phyloP scores from a whole-genome alignment of 2,113 vertebrate species.

The Willisornis vidua region DNA sequence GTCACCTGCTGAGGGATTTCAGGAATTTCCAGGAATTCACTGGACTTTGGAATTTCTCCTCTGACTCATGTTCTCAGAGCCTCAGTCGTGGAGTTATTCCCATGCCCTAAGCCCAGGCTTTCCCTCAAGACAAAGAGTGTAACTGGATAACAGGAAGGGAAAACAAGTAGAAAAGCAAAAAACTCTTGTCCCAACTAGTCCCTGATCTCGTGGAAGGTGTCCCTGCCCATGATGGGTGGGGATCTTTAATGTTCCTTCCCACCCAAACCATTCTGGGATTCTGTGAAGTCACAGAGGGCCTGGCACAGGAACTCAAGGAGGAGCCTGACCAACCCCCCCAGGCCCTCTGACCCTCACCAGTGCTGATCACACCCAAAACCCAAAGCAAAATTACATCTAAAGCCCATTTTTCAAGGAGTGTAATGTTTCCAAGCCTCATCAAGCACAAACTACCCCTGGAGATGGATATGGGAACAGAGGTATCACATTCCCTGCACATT shows the following conservation, averaged over 20 bases:
- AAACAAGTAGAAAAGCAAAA: background rate
- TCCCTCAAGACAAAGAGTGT: background rate
- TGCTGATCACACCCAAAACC: fast-evolving
- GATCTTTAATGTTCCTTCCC: background rate
- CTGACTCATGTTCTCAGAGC: background rate
- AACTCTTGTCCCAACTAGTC: background rate
- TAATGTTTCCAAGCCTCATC: background rate
- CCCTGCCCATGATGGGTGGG: background rate
- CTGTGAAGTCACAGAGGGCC: background rate
- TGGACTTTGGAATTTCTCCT: background rate
- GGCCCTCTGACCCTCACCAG: fast-evolving
- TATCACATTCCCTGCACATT: background rate
- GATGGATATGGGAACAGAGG: background rate
- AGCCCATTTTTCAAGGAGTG: background rate
- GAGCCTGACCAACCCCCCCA: background rate
- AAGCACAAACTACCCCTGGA: fast-evolving
- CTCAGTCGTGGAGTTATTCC: background rate
- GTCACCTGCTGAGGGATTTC: background rate
- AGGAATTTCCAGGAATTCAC: background rate
- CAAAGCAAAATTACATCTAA: fast-evolving
- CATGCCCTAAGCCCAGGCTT: background rate
- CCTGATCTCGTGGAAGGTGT: background rate
- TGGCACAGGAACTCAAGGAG: background rate
- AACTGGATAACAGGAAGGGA: background rate
- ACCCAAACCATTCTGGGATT: background rate